These are phyloP conservation scores for Orussus abietinus DNA, from an alignment of 1,140 invertebrate genomes.

Conservation along the genomic window DNA sequence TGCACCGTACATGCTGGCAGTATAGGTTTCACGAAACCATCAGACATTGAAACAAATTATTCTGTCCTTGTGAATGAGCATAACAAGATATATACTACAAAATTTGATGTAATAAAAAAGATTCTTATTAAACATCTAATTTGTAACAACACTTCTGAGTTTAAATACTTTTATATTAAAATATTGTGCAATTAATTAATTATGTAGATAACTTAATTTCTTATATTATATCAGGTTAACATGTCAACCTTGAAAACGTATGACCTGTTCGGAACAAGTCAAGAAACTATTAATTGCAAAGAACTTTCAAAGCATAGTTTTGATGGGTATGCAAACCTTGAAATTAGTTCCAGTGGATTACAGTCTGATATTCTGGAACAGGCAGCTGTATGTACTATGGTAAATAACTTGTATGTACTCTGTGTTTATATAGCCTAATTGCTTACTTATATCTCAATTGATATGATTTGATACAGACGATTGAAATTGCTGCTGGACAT, in stretches of 20 bases:
- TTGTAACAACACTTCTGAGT: too few species aligned
- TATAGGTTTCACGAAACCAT: slow-evolving; percentile 15
- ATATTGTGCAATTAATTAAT: too few species aligned
- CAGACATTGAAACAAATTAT: slow-evolving; percentile 17
- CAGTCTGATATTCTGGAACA: too few species aligned
- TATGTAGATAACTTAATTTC: too few species aligned
- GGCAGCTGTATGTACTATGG: slow-evolving; percentile 35
- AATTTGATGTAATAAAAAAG: too few species aligned
- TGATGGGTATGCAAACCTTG: slow-evolving; percentile 31
- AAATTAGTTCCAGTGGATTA: slow-evolving; percentile 28
- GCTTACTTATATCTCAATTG: too few species aligned
- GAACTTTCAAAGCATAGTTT: slow-evolving; percentile 27
- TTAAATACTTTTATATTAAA: too few species aligned
- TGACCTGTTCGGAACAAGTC: slow-evolving; percentile 35
- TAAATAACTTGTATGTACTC: slow-evolving; percentile 23
- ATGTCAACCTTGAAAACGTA: slow-evolving; percentile 25
- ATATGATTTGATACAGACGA: too few species aligned
- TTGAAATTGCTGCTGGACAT: slow-evolving; percentile 28
- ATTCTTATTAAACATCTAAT: too few species aligned
- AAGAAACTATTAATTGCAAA: slow-evolving; percentile 24
- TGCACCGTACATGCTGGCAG: slow-evolving; percentile 26
- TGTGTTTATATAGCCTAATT: too few species aligned
- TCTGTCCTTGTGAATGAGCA: slow-evolving; percentile 20
- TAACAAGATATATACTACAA: too few species aligned
- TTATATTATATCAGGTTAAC: slow-evolving; percentile 18